phyloP scores from a whole-genome alignment of 2,888 invertebrate species.

The Orgyia antiqua region DNA sequence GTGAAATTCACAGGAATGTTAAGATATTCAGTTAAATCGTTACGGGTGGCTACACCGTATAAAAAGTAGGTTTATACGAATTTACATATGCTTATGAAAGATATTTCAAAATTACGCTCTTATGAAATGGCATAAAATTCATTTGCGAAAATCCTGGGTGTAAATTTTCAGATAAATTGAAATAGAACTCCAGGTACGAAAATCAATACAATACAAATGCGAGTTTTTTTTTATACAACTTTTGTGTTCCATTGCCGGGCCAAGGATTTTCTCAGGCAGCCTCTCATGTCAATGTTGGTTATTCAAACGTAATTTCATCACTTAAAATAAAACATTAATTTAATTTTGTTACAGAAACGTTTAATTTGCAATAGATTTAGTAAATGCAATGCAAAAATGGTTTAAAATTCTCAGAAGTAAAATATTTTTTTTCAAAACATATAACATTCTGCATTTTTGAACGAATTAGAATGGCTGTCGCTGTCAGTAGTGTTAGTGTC shows the following conservation, averaged over 20 bases:
- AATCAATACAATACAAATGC: conserved; percentile 72
- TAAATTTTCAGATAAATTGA: conserved; percentile 42
- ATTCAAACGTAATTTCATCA: too few relatives aligned
- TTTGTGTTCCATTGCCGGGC: conserved; percentile 33
- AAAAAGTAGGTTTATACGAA: conserved; percentile 18
- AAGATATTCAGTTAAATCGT: conserved; percentile 28
- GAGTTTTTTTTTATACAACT: conserved; percentile 58
- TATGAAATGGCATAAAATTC: conserved; percentile 13
- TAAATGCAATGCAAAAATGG: too few relatives aligned
- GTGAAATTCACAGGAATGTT: conserved; percentile 31
- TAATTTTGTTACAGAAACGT: too few relatives aligned
- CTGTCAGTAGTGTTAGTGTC: too few relatives aligned
- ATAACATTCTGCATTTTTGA: too few relatives aligned
- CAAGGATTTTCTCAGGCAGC: conserved; percentile 24
- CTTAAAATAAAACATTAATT: too few relatives aligned
- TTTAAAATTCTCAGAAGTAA: too few relatives aligned
- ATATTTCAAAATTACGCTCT: conserved; percentile 8
- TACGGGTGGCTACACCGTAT: conserved; percentile 38
- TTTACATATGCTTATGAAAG: conserved; percentile 5
- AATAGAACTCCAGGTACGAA: conserved; percentile 41
- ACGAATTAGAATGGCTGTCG: too few relatives aligned
- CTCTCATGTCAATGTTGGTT: too few relatives aligned
- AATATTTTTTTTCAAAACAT: too few relatives aligned
- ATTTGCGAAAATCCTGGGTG: conserved; percentile 23
- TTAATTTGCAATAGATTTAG: too few relatives aligned